Base-by-base conservation (phyloP, 2,113 vertebrate species). In the Dromaius novaehollandiae region DNA sequence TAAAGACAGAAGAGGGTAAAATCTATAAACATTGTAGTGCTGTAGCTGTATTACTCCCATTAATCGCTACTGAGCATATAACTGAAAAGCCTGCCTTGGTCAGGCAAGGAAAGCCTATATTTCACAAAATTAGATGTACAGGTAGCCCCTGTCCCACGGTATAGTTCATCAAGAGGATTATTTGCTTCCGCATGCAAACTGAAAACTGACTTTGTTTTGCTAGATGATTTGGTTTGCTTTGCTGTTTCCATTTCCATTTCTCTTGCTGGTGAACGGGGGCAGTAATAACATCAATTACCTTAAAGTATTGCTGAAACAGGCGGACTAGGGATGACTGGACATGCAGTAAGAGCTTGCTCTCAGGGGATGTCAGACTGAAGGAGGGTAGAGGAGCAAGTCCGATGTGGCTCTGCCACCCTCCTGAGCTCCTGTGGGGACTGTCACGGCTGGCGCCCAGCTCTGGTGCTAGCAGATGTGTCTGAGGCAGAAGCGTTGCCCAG, bases 1-100 rank as follows among this genome's bases (percentile, higher is more conserved):
- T 97, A 96, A 96, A 96, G 92, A 96, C 92, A 93, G 92, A 81
- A 96, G 92, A 96, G 96, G 95, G 92, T 95, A 87, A 96, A 96
- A 96, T 96, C 78, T 97, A 86, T 94, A 51, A 94, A 90, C 90
- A 92, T 96, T 96, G 86, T 96, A 91, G 69, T 93, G 88, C 77
- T 93, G 46, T 89, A 96, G 65, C 82, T 92, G 86, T 94, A 97
- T 71, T 86, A 86, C 94, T 97, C 83, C 64, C 61, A 92, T 88
- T 88, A 97, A 92, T 96, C 86, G 84, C 53, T 84, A 85, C 88
- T 81, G 88, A 95, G 93, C 82, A 95, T 79, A 86, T 88, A 88
- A 92, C 86, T 92, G 92, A 94, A 96, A 97, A 93, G 92, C 86
- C 58, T 96, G 90, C 77, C 73, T 95, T 73, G 65, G 77, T 79